Percentiles rank a stretch among this genome's conserved stretches.
Conservation (phyloP, 2,113 vertebrate species). For the Illadopsis cleaveri region DNA sequence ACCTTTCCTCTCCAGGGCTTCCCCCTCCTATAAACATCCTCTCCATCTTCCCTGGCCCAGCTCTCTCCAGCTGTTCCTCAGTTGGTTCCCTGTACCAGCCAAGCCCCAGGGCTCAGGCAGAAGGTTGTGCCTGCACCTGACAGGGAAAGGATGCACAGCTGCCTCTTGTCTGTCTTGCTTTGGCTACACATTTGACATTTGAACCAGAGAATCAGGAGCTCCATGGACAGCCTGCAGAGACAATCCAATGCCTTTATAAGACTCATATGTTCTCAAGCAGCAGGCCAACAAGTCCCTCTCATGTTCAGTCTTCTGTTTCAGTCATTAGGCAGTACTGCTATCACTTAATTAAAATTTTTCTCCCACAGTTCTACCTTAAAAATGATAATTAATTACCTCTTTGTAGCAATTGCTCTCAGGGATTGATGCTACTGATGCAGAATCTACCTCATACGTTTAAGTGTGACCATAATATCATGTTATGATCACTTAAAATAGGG, state of each 20-base stretch:
- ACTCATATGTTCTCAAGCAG: background rate
- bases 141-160: background rate
- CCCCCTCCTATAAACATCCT: background rate
- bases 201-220: background rate
- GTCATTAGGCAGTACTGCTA: background rate
- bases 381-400: background rate
- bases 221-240: background rate
- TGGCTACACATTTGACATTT: background rate
- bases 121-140: background rate
- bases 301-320: background rate
- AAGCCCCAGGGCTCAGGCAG: background rate
- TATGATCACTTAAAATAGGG: background rate
- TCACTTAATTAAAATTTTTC: background rate
- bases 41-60: background rate
- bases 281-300: background rate
- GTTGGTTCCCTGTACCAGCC: background rate
- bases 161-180: background rate
- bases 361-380: background rate
- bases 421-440: background rate
- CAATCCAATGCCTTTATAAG: background rate
- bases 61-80: background rate
- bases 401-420: background rate
- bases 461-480: background rate
- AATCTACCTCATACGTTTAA: background rate
- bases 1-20: background rate